These are phyloP conservation scores for Garra rufa DNA, from an alignment of 2,113 vertebrate genomes.

Conservation along the genomic window DNA sequence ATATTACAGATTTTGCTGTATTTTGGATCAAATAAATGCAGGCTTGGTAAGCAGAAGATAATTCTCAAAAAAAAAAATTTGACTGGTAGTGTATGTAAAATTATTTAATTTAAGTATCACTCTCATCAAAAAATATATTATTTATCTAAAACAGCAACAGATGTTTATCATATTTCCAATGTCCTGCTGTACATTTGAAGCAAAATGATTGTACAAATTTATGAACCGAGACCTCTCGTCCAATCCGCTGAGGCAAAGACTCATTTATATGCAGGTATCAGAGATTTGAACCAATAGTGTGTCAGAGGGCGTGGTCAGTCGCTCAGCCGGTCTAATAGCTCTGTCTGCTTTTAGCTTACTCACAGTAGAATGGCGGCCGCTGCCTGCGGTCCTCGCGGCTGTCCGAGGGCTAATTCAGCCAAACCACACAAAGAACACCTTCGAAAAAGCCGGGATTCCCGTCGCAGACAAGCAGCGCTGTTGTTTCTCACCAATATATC, in stretches of 20 bases:
- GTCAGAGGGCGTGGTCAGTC: constrained; percentile 50
- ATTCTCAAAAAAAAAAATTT: no score
- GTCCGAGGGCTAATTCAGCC: constrained; percentile 55
- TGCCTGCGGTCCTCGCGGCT: constrained; percentile 74
- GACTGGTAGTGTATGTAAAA: no score
- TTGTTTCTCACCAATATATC: constrained; percentile 92
- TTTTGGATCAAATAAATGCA: no score
- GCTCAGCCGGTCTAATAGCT: constrained; percentile 45
- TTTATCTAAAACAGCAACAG: not conserved
- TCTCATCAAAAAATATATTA: not conserved
- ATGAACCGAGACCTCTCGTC: constrained; percentile 21
- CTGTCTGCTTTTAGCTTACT: constrained; percentile 57
- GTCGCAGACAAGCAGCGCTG: constrained; percentile 87
- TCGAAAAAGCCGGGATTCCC: constrained; percentile 80
- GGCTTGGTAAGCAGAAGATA: no score
- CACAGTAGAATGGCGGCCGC: constrained; percentile 85
- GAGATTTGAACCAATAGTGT: constrained; percentile 59
- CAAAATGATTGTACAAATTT: not conserved
- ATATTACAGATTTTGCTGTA: no score
- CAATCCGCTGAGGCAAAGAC: constrained; percentile 52
- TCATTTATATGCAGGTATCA: constrained; percentile 19
- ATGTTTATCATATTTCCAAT: not conserved
- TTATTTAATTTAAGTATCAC: not conserved
- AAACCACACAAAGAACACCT: constrained; percentile 71
- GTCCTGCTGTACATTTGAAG: constrained; percentile 8